A percentile compares a stretch with the other conserved stretches of the same genome.
Conservation (phyloP, 1,140 invertebrate species). For the Drosophila obscura region DNA sequence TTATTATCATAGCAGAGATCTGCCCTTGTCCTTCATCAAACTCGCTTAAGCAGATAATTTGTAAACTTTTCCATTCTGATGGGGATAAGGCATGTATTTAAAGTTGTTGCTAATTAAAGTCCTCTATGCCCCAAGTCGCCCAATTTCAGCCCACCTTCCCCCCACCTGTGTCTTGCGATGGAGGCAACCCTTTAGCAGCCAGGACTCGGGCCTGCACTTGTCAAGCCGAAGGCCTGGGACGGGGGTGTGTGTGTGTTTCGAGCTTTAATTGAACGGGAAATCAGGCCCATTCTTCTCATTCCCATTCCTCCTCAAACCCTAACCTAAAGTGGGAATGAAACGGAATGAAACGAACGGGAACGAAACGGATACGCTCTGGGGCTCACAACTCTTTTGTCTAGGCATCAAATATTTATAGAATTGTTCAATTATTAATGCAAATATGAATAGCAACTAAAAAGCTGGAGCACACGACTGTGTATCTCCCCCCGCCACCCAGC, state of each 20-base stretch:
- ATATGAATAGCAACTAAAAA: slow-evolving; percentile 82
- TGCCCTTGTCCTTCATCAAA: not conserved
- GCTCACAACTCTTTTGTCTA: slow-evolving; percentile 77
- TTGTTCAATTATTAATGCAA: slow-evolving; percentile 76
- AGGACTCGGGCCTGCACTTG: slow-evolving; percentile 24
- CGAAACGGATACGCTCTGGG: slow-evolving; percentile 22
- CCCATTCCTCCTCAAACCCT: not conserved
- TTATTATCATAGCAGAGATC: not conserved
- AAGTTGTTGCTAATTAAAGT: slow-evolving; percentile 72
- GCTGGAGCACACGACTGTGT: slow-evolving; percentile 23
- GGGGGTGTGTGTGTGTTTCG: slow-evolving; percentile 39
- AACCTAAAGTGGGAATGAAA: slow-evolving; percentile 17
- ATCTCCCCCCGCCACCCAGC: not conserved
- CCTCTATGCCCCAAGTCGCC: not conserved
- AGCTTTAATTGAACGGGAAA: slow-evolving; percentile 69
- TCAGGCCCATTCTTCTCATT: slow-evolving; percentile 11
- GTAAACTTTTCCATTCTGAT: slow-evolving; percentile 36
- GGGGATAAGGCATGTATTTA: slow-evolving; percentile 64
- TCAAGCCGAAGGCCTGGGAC: not conserved
- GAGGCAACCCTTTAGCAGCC: slow-evolving; percentile 41
- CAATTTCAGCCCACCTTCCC: too few species aligned
- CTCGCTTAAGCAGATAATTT: slow-evolving; percentile 36
- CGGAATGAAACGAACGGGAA: slow-evolving; percentile 26
- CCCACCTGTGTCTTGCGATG: not conserved
- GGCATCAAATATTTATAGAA: slow-evolving; percentile 77